Conservation (phyloP, 37 sponge, comb jelly and placozoan species). For the Beroe forskalii region DNA sequence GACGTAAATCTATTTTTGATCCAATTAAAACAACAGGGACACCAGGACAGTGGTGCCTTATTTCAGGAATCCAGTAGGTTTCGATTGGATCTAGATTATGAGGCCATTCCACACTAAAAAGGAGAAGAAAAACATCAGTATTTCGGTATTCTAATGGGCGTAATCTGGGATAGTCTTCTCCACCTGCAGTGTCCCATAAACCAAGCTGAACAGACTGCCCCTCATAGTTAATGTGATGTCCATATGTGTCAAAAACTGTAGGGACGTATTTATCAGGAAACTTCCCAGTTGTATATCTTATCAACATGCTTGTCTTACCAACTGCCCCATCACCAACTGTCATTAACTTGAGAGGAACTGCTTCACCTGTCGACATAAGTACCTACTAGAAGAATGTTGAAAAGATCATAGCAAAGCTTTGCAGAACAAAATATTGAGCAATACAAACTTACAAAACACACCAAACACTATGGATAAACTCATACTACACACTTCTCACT, state of each 20-base stretch:
- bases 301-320: constrained; percentile 41
- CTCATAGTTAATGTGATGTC: neutral
- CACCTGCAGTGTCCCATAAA: constrained; percentile 1
- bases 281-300: neutral
- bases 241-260: constrained; percentile 35
- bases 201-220: neutral
- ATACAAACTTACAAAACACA: too few species aligned
- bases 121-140: constrained; percentile 1
- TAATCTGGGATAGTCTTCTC: constrained; percentile 1
- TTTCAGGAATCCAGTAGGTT: neutral
- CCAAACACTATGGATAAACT: too few species aligned
- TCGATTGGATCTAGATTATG: neutral
- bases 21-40: constrained; percentile 7
- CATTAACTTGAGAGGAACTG: neutral
- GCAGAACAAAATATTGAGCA: too few species aligned
- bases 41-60: neutral
- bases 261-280: constrained; percentile 50
- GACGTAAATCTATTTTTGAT: neutral
- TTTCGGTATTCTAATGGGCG: neutral
- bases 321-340: constrained; percentile 58
- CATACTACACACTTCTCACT: too few species aligned
- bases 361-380: too few species aligned
- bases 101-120: neutral
- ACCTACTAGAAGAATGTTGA: too few species aligned
- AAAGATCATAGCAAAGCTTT: too few species aligned